These are phyloP conservation scores for Hydropsyche betteni DNA, from an alignment of 2,888 invertebrate genomes.

Conservation along the genomic window DNA sequence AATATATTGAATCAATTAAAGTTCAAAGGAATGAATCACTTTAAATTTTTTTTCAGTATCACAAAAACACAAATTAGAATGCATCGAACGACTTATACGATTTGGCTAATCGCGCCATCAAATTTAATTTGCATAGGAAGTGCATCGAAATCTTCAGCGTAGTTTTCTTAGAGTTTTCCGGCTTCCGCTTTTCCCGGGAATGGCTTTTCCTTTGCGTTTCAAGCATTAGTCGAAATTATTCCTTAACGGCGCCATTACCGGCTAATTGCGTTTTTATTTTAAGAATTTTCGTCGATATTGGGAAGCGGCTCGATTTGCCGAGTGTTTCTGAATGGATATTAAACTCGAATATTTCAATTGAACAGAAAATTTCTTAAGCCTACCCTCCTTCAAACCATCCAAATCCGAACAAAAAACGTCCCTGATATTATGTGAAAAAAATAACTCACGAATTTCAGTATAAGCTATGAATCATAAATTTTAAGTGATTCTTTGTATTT, in stretches of 20 bases:
- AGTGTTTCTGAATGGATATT: slow-evolving; percentile 18
- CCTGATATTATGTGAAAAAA: too few species aligned
- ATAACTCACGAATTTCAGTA: too few species aligned
- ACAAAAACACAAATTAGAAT: too few species aligned
- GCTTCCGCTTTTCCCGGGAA: slow-evolving; percentile 8
- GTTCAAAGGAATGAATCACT: too few species aligned
- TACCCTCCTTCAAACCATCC: neutral
- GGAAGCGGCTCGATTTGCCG: slow-evolving; percentile 1
- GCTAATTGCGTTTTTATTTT: slow-evolving; percentile 50
- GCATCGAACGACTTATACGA: neutral
- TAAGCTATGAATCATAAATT: too few species aligned
- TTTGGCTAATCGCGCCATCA: neutral
- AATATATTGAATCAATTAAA: too few species aligned
- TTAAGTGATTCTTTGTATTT: too few species aligned
- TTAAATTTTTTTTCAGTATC: too few species aligned
- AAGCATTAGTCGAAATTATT: slow-evolving; percentile 37
- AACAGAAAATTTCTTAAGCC: neutral
- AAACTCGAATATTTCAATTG: slow-evolving; percentile 15
- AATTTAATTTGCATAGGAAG: neutral
- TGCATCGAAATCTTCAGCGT: slow-evolving; percentile 5
- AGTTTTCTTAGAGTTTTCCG: slow-evolving; percentile 18
- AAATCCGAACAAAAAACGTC: too few species aligned
- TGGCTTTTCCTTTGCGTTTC: neutral
- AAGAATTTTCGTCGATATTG: slow-evolving; percentile 12
- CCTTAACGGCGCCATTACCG: slow-evolving; percentile 41